Percentiles rank a stretch among this genome's conserved stretches.
Conservation (phyloP, 2,113 vertebrate genomes). For the Chloropsis hardwickii region DNA sequence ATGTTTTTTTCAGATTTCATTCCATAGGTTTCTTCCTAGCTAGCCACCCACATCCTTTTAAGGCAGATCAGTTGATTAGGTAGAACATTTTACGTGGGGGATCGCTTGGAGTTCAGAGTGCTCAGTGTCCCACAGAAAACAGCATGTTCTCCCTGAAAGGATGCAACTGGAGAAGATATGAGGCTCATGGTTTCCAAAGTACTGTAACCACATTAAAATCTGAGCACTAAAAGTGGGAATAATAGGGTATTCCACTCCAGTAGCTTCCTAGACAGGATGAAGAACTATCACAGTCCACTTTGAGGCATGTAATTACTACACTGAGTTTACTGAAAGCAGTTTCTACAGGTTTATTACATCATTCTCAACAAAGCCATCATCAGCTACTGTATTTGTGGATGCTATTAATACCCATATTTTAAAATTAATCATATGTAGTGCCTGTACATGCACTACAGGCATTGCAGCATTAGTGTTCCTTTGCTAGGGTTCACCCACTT, state of each 20-base stretch:
- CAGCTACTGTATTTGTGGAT: not conserved
- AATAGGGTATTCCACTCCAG: not conserved
- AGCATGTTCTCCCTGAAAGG: not conserved
- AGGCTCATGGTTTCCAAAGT: not conserved
- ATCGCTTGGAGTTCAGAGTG: not conserved
- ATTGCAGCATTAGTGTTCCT: not conserved
- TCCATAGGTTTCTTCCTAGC: not conserved
- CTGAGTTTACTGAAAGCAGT: not conserved
- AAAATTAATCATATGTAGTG: not conserved
- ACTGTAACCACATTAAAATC: not conserved
- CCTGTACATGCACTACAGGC: not conserved
- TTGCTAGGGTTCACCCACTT: not conserved
- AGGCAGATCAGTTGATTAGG: not conserved
- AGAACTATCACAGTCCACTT: not conserved
- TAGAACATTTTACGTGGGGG: not conserved
- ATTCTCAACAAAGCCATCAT: not conserved
- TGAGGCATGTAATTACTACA: not conserved
- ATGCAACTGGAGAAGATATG: not conserved
- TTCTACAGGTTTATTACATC: not conserved
- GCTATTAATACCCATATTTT: not conserved
- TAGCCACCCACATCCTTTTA: not conserved
- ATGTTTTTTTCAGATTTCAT: not conserved
- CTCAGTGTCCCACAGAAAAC: not conserved
- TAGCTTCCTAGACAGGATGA: not conserved
- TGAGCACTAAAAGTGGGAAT: not conserved